phyloP scores from a whole-genome alignment of 2,888 invertebrate species.

The Chelonus formosanus region DNA sequence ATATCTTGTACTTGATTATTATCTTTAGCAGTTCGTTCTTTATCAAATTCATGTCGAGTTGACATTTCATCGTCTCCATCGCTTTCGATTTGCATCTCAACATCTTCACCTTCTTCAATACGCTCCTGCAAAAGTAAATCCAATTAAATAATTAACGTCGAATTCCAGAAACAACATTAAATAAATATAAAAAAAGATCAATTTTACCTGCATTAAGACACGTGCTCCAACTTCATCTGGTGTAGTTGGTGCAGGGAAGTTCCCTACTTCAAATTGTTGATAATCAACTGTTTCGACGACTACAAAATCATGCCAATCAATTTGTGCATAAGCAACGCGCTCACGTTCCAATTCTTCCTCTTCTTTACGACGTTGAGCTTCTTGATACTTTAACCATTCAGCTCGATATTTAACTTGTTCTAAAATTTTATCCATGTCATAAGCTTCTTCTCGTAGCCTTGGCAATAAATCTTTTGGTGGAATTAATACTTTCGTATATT shows the following conservation, averaged over 20 bases:
- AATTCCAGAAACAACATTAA: too few relatives aligned
- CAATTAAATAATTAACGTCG: too few relatives aligned
- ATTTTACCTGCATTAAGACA: constrained; percentile 80
- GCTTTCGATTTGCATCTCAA: constrained; percentile 90
- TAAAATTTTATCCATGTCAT: constrained; percentile 73
- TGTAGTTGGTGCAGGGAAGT: constrained; percentile 96
- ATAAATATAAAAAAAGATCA: too few relatives aligned
- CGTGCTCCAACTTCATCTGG: constrained; percentile 97
- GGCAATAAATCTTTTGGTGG: constrained; percentile 91
- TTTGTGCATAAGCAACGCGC: constrained; percentile 93
- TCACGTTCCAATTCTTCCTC: constrained; percentile 96
- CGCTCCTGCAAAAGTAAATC: constrained; percentile 68
- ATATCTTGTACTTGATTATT: constrained; percentile 82
- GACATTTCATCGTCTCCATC: constrained; percentile 75
- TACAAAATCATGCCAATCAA: constrained; percentile 99
- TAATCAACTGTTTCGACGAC: constrained; percentile 99
- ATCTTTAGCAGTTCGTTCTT: constrained; percentile 65
- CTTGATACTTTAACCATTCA: constrained; percentile 96
- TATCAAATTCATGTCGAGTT: constrained; percentile 60
- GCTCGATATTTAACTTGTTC: constrained; percentile 94
- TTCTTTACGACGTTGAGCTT: constrained; percentile 89
- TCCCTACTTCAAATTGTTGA: constrained; percentile 93
- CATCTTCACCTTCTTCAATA: constrained; percentile 81
- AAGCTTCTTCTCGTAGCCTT: constrained; percentile 81
- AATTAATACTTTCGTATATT: constrained; percentile 96